Evolutionary conservation across 2,113 vertebrate genomes (phyloP), one percentile per base, ranked within the genome.

Genomic region (Fulmarus glacialis): DNA sequence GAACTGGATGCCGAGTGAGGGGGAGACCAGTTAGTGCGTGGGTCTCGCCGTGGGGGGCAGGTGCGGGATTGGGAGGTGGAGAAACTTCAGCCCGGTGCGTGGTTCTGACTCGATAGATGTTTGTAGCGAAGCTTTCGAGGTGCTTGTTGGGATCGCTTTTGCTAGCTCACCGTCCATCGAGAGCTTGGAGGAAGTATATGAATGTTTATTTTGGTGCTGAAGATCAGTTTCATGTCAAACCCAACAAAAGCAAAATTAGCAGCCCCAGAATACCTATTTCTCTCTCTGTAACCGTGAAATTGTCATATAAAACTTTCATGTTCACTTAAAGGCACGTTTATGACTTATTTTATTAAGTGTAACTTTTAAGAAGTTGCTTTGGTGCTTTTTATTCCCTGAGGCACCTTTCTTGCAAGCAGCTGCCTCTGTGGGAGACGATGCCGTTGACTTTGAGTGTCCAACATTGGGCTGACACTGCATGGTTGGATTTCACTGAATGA

Each of bases 81-180:
- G 34, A 5, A 8, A 20, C 0, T 4, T 12, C 14, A 4, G 19
- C 13, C 11, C 4, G 0, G 12, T 8, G 53, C 15, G 0, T 1
- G 66, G 48, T 17, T 11, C 36, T 43, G 53, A 1, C 4, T 8
- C 1, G 36, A 0, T 3, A 2, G 53, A 0, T 52, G 0, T 0
- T 15, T 20, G 24, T 12, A 1, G 50, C 8, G 59, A 9, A 13
- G n/a, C 4, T 40, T 42, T 34, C 17, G 1, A 9, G 53, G 22
- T 5, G 53, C 15, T 13, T 2, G 4, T 32, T 50, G 2, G 7
- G 29, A 0, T 22, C 17, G 68, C 10, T 64, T 32, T 36, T 36
- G 16, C 4, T 24, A 9, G 27, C 6, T 71, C 4, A 1, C 5
- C 3, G 7, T 47, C 8, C 4, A 0, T 15, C 1, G 5, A 4